Percentiles rank a stretch among this genome's conserved stretches.
Conservation (phyloP, 2,888 invertebrate species). For the Hanleya hanleyi region DNA sequence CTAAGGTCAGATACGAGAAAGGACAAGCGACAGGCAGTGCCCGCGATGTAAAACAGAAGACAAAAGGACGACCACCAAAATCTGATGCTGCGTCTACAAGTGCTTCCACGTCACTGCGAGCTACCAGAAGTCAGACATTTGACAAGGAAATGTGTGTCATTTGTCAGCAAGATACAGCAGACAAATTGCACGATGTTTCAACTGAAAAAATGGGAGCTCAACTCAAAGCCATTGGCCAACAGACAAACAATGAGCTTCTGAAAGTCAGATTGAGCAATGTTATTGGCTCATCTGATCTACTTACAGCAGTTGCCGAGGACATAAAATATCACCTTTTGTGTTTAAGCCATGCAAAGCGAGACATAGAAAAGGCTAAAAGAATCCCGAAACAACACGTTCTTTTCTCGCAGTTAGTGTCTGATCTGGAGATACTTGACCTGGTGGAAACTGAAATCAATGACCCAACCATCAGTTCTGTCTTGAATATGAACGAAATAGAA, state of each 20-base stretch:
- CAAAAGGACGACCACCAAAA: not conserved
- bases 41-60: not conserved
- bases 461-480: not conserved
- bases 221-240: not conserved
- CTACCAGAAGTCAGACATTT: not conserved
- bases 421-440: not conserved
- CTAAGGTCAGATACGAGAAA: not conserved
- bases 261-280: not conserved
- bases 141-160: not conserved
- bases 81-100: constrained; percentile 15
- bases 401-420: not conserved
- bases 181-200: not conserved
- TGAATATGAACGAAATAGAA: not conserved
- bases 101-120: not conserved
- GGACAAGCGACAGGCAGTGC: too few species aligned
- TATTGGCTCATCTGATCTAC: not conserved
- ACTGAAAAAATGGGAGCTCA: not conserved
- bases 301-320: not conserved
- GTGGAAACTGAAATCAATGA: not conserved
- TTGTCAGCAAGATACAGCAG: not conserved
- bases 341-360: not conserved
- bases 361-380: not conserved
- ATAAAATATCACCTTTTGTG: not conserved
- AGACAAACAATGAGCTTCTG: not conserved
- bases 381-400: not conserved